A percentile compares a stretch with the other conserved stretches of the same genome.
These are phyloP conservation scores for Epinephelus awoara DNA, from an alignment of 2,797 vertebrate species.

Conservation along the genomic window DNA sequence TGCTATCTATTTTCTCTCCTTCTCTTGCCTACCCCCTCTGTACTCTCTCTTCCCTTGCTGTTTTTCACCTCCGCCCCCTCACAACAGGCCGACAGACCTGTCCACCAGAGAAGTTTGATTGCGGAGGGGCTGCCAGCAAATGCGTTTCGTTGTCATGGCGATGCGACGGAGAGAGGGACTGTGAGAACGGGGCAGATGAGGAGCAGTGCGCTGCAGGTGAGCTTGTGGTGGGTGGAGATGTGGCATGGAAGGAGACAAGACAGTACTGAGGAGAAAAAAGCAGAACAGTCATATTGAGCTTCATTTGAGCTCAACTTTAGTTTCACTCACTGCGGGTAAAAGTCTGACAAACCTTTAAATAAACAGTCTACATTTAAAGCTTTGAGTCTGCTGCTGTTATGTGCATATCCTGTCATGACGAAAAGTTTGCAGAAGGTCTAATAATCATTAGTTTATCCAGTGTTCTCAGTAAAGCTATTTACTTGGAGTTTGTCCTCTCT, in stretches of 20 bases:
- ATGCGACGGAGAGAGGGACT: constrained; percentile 97
- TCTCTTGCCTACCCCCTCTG: neutral
- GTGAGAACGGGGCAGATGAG: constrained; percentile 94
- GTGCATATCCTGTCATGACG: neutral
- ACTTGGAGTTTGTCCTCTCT: neutral
- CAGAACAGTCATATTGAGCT: neutral
- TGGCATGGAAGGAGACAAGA: neutral
- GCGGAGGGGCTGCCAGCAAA: constrained; percentile 91
- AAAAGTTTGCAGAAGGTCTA: neutral
- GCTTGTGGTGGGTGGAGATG: neutral
- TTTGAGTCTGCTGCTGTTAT: neutral
- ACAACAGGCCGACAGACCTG: constrained; percentile 91
- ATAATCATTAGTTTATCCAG: constrained; percentile 2
- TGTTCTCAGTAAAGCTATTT: neutral
- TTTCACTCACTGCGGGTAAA: neutral
- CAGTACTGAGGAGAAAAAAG: neutral
- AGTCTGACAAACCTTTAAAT: neutral
- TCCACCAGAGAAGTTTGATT: constrained; percentile 95
- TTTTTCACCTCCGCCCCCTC: constrained; percentile 18
- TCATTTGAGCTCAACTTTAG: neutral
- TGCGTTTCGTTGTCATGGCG: constrained; percentile 95
- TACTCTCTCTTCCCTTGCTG: neutral
- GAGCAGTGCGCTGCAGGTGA: constrained; percentile 93
- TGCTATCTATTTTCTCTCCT: constrained; percentile 5
- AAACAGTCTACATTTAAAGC: neutral